These are phyloP conservation scores for Rynchops niger DNA, from an alignment of 2,113 vertebrate species.

Conservation along the genomic window DNA sequence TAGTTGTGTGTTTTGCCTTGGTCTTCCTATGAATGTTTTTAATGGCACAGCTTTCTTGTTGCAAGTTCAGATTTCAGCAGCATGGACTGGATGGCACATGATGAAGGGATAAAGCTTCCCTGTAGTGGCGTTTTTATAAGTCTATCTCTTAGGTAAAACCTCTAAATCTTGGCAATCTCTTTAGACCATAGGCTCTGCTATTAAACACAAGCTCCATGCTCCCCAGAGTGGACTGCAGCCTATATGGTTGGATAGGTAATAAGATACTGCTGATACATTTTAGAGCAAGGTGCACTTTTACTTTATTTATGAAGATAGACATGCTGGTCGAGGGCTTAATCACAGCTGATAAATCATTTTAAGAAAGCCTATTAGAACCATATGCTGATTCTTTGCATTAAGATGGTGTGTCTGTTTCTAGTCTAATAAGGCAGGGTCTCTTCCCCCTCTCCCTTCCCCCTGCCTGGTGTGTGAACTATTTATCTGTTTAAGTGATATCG, in stretches of 20 bases:
- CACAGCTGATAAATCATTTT: slow-evolving; percentile 84
- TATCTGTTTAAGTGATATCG: slow-evolving; percentile 74
- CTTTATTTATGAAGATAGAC: slow-evolving; percentile 85
- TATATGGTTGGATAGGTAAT: slow-evolving; percentile 70
- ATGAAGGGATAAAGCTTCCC: slow-evolving; percentile 61
- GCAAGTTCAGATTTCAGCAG: slow-evolving; percentile 62
- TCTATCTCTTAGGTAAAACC: slow-evolving; percentile 70
- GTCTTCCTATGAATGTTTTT: slow-evolving; percentile 35
- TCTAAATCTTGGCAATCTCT: slow-evolving; percentile 72
- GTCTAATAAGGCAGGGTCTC: slow-evolving; percentile 68
- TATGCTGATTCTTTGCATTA: slow-evolving; percentile 80
- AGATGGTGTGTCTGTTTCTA: slow-evolving; percentile 75
- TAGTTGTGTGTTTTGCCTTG: slow-evolving; percentile 7
- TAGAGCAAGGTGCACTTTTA: slow-evolving; percentile 82
- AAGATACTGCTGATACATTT: slow-evolving; percentile 77
- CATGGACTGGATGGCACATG: background rate
- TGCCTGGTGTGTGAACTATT: slow-evolving; percentile 52
- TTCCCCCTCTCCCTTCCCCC: slow-evolving; percentile 26
- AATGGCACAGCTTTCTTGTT: slow-evolving; percentile 63
- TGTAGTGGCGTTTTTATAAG: slow-evolving; percentile 71
- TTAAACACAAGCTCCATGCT: slow-evolving; percentile 65
- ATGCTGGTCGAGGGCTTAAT: slow-evolving; percentile 78
- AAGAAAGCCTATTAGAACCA: slow-evolving; percentile 82
- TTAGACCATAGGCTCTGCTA: slow-evolving; percentile 41
- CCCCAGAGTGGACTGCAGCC: slow-evolving; percentile 63